These are phyloP conservation scores for Netelia virgata DNA, from an alignment of 2,888 invertebrate species.

Conservation along the genomic window DNA sequence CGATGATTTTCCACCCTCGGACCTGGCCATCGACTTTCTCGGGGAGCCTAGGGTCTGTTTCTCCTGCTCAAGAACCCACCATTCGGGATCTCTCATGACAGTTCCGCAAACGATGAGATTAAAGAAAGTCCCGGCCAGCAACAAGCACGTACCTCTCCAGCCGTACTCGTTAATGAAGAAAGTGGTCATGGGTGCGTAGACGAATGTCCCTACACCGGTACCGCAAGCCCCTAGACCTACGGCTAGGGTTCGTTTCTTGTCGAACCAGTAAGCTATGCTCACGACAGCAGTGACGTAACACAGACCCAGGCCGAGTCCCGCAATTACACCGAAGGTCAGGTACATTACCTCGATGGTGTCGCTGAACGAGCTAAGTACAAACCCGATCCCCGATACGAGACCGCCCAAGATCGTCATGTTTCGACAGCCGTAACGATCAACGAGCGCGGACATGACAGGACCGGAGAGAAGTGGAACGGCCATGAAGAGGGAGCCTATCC, in stretches of 20 bases:
- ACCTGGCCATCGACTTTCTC: slow-evolving; percentile 86
- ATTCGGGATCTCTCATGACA: slow-evolving; percentile 95
- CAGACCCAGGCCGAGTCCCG: slow-evolving; percentile 93
- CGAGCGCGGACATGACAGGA: slow-evolving; percentile 93
- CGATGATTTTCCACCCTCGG: slow-evolving; percentile 86
- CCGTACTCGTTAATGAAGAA: slow-evolving; percentile 91
- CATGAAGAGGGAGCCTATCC: slow-evolving; percentile 96
- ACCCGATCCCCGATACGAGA: slow-evolving; percentile 90
- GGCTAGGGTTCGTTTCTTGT: slow-evolving; percentile 93
- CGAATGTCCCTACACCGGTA: slow-evolving; percentile 95
- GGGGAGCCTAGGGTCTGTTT: slow-evolving; percentile 82
- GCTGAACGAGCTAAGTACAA: slow-evolving; percentile 90
- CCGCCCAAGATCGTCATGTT: slow-evolving; percentile 92
- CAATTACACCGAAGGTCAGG: slow-evolving; percentile 93
- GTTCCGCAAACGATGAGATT: slow-evolving; percentile 95
- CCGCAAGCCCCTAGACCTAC: slow-evolving; percentile 95
- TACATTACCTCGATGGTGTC: slow-evolving; percentile 92
- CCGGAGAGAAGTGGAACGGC: slow-evolving; percentile 95
- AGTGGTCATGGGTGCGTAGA: slow-evolving; percentile 94
- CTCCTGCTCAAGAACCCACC: slow-evolving; percentile 90
- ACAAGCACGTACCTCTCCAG: slow-evolving; percentile 93
- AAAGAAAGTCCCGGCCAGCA: slow-evolving; percentile 93
- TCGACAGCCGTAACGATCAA: slow-evolving; percentile 94
- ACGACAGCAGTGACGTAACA: slow-evolving; percentile 96
- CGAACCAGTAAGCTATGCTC: slow-evolving; percentile 96